These are phyloP conservation scores for Pilophorus perplexus DNA, from an alignment of 2,888 invertebrate species.

Conservation along the genomic window DNA sequence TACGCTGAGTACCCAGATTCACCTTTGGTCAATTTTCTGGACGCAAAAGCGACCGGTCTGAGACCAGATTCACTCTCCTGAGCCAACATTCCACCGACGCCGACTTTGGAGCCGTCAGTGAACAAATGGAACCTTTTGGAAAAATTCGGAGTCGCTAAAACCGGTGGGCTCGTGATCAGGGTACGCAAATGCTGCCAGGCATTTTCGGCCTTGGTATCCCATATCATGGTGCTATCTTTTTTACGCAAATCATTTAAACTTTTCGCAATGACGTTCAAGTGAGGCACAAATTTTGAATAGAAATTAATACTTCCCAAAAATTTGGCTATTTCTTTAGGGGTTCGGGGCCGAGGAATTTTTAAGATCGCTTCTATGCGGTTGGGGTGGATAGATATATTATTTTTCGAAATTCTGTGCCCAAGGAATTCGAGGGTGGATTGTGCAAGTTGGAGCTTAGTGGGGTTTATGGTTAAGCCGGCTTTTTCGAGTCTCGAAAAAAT, in stretches of 20 bases:
- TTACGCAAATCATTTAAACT: constrained; percentile 46
- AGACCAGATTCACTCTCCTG: background rate
- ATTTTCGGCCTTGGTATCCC: constrained; percentile 16
- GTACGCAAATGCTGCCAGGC: constrained; percentile 24
- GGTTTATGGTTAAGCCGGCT: constrained; percentile 47
- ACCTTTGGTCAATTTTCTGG: background rate
- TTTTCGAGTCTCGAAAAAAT: constrained; percentile 42
- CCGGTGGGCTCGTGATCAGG: constrained; percentile 16
- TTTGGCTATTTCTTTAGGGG: constrained; percentile 44
- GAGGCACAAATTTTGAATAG: constrained; percentile 48
- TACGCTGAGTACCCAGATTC: constrained; percentile 5
- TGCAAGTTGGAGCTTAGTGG: constrained; percentile 43
- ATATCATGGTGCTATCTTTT: constrained; percentile 26
- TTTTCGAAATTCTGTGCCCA: constrained; percentile 24
- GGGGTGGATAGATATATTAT: background rate
- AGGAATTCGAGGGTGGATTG: constrained; percentile 22
- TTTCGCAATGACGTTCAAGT: constrained; percentile 44
- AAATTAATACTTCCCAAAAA: too few relatives aligned
- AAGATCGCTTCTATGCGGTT: constrained; percentile 40
- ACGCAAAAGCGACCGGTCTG: constrained; percentile 21
- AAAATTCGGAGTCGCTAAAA: constrained; percentile 27
- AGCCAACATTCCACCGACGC: constrained; percentile 9
- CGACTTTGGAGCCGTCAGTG: constrained; percentile 19
- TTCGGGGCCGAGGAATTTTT: constrained; percentile 42
- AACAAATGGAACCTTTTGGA: constrained; percentile 5